phyloP scores from a whole-genome alignment of 2,888 invertebrate genomes.

The Graphium colonna region DNA sequence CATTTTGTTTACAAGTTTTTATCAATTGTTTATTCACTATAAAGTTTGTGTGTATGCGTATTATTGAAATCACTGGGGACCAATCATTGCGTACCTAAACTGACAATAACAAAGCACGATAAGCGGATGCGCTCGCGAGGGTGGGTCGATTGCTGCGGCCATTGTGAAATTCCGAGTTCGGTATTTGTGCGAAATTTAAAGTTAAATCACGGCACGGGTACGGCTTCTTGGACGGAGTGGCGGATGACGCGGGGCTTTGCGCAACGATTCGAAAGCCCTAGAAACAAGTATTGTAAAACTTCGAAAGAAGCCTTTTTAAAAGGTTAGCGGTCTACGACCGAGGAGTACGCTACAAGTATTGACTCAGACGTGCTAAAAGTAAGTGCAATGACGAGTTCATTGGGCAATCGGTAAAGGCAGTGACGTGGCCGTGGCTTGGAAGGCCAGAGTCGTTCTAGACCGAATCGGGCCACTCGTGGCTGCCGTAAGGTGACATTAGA shows the following conservation, averaged over 20 bases:
- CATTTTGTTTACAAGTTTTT: slow-evolving; percentile 34
- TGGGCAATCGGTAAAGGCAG: too few species aligned
- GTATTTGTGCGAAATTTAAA: slow-evolving; percentile 7
- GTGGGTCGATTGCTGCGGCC: slow-evolving; percentile 4
- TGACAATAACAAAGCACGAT: slow-evolving; percentile 28
- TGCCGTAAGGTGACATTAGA: not conserved
- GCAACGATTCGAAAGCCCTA: slow-evolving; percentile 26
- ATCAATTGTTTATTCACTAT: slow-evolving; percentile 23
- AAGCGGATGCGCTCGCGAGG: slow-evolving; percentile 40
- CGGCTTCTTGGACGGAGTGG: slow-evolving; percentile 22
- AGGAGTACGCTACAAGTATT: not conserved
- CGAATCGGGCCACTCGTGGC: not conserved
- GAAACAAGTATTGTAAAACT: slow-evolving; percentile 5
- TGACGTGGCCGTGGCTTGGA: too few species aligned
- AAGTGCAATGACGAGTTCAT: too few species aligned
- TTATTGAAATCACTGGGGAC: slow-evolving; percentile 21
- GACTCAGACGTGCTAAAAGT: not conserved
- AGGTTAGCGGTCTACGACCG: not conserved
- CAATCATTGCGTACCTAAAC: slow-evolving; percentile 19
- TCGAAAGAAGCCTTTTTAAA: not conserved
- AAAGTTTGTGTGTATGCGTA: slow-evolving; percentile 6
- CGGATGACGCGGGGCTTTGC: slow-evolving; percentile 27
- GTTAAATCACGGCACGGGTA: not conserved
- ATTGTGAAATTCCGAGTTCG: not conserved
- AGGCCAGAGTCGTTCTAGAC: not conserved